phyloP scores from a whole-genome alignment of 1,140 invertebrate genomes.

The Saccostrea glomerata region DNA sequence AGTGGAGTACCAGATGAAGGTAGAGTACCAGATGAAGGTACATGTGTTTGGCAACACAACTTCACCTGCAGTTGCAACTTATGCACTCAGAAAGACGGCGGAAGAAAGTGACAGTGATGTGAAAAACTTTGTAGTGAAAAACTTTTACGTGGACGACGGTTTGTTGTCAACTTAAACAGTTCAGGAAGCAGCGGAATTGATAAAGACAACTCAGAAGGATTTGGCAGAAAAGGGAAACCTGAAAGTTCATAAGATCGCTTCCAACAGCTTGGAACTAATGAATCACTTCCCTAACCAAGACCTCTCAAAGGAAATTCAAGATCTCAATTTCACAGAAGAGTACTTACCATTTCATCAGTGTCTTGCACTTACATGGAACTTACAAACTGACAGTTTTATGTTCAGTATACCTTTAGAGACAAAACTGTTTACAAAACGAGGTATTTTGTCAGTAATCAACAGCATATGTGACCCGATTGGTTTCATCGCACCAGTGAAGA shows the following conservation, averaged over 20 bases:
- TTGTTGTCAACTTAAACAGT: constrained; percentile 7
- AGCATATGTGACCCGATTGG: constrained; percentile 63
- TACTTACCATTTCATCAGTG: constrained; percentile 43
- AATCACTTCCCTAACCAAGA: constrained; percentile 36
- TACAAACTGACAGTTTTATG: constrained; percentile 46
- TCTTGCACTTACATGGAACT: constrained; percentile 53
- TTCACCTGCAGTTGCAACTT: constrained; percentile 55
- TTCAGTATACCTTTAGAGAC: constrained; percentile 40
- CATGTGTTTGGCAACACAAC: constrained; percentile 60
- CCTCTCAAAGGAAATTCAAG: constrained; percentile 23
- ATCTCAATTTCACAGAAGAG: constrained; percentile 35
- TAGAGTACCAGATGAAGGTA: no score
- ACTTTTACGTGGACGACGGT: constrained; percentile 62
- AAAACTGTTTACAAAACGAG: constrained; percentile 49
- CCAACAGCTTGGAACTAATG: constrained; percentile 47
- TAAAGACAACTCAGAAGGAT: constrained; percentile 21
- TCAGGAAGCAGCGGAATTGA: constrained; percentile 33
- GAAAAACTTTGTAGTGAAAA: constrained; percentile 48
- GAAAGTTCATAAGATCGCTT: constrained; percentile 51
- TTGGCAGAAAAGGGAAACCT: constrained; percentile 18
- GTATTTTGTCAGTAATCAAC: constrained; percentile 56
- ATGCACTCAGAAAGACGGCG: constrained; percentile 44
- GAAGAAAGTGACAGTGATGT: constrained; percentile 34
- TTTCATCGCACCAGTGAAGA: constrained; percentile 56
- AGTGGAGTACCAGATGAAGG: constrained; percentile 57